phyloP scores from a whole-genome alignment of 2,797 vertebrate species.

The Margarornis squamiger region DNA sequence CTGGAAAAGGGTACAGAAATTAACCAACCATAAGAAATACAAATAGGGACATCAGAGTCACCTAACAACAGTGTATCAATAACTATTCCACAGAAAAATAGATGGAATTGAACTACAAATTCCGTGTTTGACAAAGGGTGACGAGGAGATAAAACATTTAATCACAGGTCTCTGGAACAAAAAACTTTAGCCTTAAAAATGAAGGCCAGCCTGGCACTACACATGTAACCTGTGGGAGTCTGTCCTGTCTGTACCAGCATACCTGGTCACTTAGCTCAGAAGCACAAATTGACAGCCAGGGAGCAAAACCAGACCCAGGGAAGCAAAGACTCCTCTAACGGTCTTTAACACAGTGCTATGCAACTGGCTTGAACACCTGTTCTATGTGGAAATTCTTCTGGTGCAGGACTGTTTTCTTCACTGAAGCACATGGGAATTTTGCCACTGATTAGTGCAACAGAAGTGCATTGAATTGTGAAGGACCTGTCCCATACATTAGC shows the following conservation, averaged over 20 bases:
- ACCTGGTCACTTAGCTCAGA: neutral
- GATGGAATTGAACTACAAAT: neutral
- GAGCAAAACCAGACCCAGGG: neutral
- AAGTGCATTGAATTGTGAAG: neutral
- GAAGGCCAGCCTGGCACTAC: neutral
- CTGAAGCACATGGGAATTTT: neutral
- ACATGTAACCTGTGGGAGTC: neutral
- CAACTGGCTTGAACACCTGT: neutral
- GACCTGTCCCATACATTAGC: fast-evolving
- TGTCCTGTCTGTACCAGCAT: neutral
- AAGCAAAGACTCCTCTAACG: neutral
- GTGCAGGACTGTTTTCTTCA: neutral
- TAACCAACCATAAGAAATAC: neutral
- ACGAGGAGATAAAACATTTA: neutral
- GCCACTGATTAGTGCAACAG: neutral
- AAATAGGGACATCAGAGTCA: neutral
- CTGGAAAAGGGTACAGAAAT: neutral
- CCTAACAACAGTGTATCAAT: neutral
- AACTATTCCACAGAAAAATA: neutral
- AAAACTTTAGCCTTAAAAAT: neutral
- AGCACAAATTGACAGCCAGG: neutral
- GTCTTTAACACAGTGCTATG: neutral
- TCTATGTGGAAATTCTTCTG: neutral
- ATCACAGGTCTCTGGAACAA: neutral
- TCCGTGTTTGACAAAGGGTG: neutral